Evolutionary conservation across 2,113 vertebrate species (phyloP).

Genomic region (Capreolus pygargus): DNA sequence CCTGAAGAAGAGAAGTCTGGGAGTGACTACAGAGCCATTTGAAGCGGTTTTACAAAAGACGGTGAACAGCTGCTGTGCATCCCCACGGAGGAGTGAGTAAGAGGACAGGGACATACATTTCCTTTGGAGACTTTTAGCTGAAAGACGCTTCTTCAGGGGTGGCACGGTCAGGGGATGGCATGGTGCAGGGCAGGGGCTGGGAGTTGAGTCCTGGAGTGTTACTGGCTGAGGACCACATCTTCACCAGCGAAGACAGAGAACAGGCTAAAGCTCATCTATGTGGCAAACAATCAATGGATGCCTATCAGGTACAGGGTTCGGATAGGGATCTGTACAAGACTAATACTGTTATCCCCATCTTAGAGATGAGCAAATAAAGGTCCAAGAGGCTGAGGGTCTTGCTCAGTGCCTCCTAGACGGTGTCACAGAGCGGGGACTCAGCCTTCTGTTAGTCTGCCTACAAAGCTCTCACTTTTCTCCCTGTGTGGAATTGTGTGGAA

Average conservation of each 20-base stretch:
- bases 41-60: neutral
- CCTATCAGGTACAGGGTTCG: neutral
- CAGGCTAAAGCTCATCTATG: neutral
- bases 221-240: neutral
- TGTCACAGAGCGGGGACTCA: neutral
- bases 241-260: neutral
- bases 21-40: neutral
- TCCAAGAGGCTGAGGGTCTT: neutral
- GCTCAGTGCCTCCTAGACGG: neutral
- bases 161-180: neutral
- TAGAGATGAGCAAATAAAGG: neutral
- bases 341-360: neutral
- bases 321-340: neutral
- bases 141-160: neutral
- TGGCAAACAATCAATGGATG: no score
- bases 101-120: neutral
- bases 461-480: neutral
- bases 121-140: neutral
- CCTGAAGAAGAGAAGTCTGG: neutral
- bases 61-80: slow-evolving; percentile 35
- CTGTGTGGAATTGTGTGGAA: neutral
- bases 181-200: neutral
- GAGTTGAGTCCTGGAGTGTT: neutral
- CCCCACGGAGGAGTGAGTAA: neutral
- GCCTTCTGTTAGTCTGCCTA: neutral